These are phyloP conservation scores for Eupeodes latifasciatus DNA, from an alignment of 2,888 invertebrate genomes.

Conservation along the genomic window DNA sequence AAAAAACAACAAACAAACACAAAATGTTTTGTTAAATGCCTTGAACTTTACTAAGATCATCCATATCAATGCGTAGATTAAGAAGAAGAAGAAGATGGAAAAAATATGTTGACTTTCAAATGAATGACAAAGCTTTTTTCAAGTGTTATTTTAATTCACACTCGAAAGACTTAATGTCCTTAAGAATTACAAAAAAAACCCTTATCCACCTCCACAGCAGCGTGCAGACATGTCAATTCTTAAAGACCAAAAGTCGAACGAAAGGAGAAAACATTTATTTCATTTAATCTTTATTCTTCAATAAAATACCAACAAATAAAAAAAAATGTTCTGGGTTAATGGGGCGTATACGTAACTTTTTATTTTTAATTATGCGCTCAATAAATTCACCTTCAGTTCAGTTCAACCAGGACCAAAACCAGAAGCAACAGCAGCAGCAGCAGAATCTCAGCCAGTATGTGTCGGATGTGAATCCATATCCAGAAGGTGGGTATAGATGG, in stretches of 20 bases:
- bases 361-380: conserved; percentile 42
- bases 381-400: conserved; percentile 34
- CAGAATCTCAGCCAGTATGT: not conserved
- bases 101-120: not conserved
- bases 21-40: not conserved
- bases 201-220: too few relatives aligned
- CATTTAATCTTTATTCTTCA: not conserved
- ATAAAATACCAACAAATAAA: not conserved
- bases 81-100: too few relatives aligned
- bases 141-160: conserved; percentile 2
- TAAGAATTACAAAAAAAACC: not conserved
- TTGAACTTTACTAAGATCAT: conserved; percentile 14
- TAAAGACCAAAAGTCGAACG: not conserved
- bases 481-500: too few relatives aligned
- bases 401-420: not conserved
- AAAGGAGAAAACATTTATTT: not conserved
- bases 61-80: not conserved
- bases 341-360: conserved; percentile 60
- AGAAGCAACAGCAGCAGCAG: not conserved
- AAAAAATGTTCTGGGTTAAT: conserved; percentile 9
- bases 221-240: not conserved
- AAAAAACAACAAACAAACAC: not conserved
- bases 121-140: not conserved
- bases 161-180: not conserved
- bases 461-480: not conserved